Evolutionary conservation across 2,797 vertebrate genomes (phyloP), one percentile per base, ranked within the genome.

Genomic region (Rhynchonycteris naso): DNA sequence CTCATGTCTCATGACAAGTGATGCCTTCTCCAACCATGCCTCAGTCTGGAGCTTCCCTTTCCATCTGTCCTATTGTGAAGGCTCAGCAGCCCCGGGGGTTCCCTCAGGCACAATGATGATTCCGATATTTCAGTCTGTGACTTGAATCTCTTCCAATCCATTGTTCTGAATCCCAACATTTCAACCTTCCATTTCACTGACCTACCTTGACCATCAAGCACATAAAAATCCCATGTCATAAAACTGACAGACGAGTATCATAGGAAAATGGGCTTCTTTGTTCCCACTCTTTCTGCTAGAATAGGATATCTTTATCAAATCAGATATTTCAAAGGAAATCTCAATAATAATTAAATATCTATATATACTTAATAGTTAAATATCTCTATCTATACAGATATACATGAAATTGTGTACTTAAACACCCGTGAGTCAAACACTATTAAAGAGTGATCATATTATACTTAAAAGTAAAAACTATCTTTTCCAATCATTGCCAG

Each of bases 191-290:
- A 78, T 69, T 71, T 90, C 69, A 47, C 30, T 75, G 5, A 26
- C 14, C 52, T 84, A 76, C 2, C 74, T 2, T 56, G 4, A 76
- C 28, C 47, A 38, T n/a, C 8, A 30, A 50, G 6, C 33, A 91
- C 54, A 93, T 16, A 87, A 94, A 78, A 65, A 69, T 50, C 28
- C 50, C 80, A 83, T 87, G 92, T 79, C 50, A 66, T 33, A 76
- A 88, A 91, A 81, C 79, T 89, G 24, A 94, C 7, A 59, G 28
- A 81, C 50, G 47, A 80, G 47, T 35, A 43, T n/a, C 54, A 35
- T 79, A 61, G 75, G 28, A 91, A 91, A 94, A 83, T 33, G 4
- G 35, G 2, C 10, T 92, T 91, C 38, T n/a, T 72, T 85, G 68
- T 56, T 47, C n/a, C 22, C 4, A 26, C 26, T 56, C 30, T 26